Evolutionary conservation across 1,140 invertebrate genomes (phyloP).

Genomic region (Trachymyrmex septentrionalis): DNA sequence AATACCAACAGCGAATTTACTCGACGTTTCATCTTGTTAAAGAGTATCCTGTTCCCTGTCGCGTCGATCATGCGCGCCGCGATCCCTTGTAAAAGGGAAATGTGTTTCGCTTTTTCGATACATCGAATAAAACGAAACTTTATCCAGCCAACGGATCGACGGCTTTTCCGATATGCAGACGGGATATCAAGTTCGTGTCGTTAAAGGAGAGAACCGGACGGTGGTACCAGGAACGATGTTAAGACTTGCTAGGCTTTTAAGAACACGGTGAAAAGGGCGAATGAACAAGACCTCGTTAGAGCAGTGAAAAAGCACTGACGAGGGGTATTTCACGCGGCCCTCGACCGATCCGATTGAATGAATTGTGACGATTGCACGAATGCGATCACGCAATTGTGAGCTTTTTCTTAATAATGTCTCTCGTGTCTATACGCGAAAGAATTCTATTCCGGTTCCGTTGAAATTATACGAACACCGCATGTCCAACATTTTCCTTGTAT

Average conservation of each 20-base stretch:
- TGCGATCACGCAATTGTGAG: neutral
- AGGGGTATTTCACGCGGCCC: constrained; percentile 22
- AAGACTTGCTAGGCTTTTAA: constrained; percentile 41
- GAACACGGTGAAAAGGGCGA: constrained; percentile 16
- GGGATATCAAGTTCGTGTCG: constrained; percentile 33
- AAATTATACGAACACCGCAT: neutral
- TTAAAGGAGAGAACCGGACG: constrained; percentile 26
- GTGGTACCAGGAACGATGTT: neutral
- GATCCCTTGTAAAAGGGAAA: constrained; percentile 3
- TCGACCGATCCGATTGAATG: neutral
- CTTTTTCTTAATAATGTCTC: neutral
- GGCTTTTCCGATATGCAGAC: constrained; percentile 55
- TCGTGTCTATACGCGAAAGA: neutral
- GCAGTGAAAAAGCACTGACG: constrained; percentile 48
- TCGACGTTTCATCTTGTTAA: constrained; percentile 12
- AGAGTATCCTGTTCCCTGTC: neutral
- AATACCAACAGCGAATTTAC: constrained; percentile 17
- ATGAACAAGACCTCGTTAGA: constrained; percentile 73
- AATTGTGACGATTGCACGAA: neutral
- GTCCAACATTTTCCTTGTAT: neutral
- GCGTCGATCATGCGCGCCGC: neutral
- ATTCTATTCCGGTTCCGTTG: neutral
- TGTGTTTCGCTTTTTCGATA: constrained; percentile 27
- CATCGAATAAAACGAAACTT: constrained; percentile 42
- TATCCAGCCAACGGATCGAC: constrained; percentile 28